A percentile compares a stretch with the other conserved stretches of the same genome.
These are phyloP conservation scores for Plusia festucae DNA, from an alignment of 2,888 invertebrate genomes.

Conservation along the genomic window DNA sequence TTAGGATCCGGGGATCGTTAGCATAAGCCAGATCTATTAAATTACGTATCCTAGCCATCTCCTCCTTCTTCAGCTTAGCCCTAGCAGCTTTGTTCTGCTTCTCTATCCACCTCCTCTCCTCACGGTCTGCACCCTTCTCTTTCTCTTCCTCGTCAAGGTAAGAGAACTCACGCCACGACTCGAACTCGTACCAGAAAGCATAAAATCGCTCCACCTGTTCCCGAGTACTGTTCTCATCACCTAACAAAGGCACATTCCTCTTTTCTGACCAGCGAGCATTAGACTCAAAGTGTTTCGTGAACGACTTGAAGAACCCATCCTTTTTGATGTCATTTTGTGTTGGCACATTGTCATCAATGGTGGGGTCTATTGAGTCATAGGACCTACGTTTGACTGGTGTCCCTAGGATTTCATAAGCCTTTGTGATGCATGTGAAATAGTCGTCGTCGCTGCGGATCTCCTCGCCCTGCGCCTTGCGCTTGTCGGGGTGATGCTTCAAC, in stretches of 20 bases:
- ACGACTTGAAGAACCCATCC: constrained; percentile 92
- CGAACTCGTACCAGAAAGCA: constrained; percentile 99
- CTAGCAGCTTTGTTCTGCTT: constrained; percentile 98
- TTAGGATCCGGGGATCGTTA: constrained; percentile 97
- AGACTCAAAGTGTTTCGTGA: constrained; percentile 92
- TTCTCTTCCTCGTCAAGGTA: constrained; percentile 99
- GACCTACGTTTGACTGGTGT: constrained; percentile 94
- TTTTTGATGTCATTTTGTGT: constrained; percentile 93
- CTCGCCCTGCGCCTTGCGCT: constrained; percentile 97
- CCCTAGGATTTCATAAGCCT: constrained; percentile 97
- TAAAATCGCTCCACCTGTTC: constrained; percentile 98
- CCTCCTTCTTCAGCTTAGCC: constrained; percentile 98
- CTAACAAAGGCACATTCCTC: constrained; percentile 95
- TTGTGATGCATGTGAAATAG: constrained; percentile 99
- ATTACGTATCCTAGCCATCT: constrained; percentile 96
- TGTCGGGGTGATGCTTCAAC: constrained; percentile 99
- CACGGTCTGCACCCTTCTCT: constrained; percentile 98
- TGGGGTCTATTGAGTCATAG: constrained; percentile 99
- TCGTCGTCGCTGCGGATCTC: constrained; percentile 97
- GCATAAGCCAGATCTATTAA: constrained; percentile 98
- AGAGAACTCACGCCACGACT: constrained; percentile 99
- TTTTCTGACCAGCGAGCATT: constrained; percentile 98
- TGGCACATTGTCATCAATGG: constrained; percentile 97
- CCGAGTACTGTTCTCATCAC: constrained; percentile 92
- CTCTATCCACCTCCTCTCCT: constrained; percentile 99